These are phyloP conservation scores for Cisticola juncidis DNA, from an alignment of 2,113 vertebrate species.

Conservation along the genomic window DNA sequence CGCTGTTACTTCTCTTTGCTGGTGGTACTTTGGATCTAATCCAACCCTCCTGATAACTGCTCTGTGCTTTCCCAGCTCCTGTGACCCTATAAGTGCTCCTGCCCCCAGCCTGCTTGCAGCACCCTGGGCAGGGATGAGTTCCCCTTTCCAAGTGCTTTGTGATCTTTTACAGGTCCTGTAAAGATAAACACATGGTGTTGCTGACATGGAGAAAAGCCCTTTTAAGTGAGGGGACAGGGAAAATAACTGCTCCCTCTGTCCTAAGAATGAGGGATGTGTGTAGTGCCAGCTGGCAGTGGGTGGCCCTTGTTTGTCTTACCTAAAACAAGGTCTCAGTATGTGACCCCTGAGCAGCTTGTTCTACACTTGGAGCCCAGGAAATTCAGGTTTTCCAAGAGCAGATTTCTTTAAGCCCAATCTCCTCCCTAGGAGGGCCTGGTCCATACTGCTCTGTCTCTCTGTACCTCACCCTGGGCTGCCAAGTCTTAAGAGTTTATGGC, in stretches of 20 bases:
- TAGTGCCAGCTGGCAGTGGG: background rate
- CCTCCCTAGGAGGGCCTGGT: fast-evolving
- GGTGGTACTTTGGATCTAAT: background rate
- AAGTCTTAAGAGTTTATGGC: background rate
- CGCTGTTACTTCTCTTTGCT: background rate
- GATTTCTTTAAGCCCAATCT: background rate
- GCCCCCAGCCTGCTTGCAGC: background rate
- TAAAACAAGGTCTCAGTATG: background rate
- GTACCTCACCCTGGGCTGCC: background rate
- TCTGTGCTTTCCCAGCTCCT: background rate
- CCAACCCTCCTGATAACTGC: fast-evolving
- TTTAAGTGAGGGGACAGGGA: background rate
- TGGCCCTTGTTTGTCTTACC: background rate
- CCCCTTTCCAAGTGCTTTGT: background rate
- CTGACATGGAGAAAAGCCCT: background rate
- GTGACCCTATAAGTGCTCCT: background rate
- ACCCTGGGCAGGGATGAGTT: background rate
- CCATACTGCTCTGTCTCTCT: background rate
- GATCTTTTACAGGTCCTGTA: background rate
- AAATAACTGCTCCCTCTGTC: background rate
- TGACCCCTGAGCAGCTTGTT: background rate
- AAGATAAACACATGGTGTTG: background rate
- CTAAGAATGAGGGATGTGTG: background rate
- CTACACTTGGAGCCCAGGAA: background rate
- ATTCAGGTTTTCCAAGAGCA: background rate